Percentiles rank a stretch among this genome's conserved stretches.
phyloP scores from a whole-genome alignment of 2,113 vertebrate species.

The Hippotragus niger region DNA sequence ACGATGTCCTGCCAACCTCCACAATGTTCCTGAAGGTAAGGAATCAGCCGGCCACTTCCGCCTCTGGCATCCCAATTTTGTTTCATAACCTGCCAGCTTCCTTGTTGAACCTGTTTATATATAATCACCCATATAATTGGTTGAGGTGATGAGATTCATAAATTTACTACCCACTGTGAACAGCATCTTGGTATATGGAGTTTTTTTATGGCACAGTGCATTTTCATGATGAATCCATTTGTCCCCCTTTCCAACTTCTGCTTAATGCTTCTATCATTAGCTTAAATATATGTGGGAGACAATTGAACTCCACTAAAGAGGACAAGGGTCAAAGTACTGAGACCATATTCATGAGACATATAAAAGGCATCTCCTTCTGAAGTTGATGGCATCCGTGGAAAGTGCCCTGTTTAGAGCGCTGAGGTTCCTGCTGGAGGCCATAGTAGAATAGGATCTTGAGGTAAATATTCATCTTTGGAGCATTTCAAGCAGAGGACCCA shows the following conservation, averaged over 20 bases:
- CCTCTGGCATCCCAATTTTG: neutral
- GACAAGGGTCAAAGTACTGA: constrained; percentile 52
- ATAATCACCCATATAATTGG: constrained; percentile 51
- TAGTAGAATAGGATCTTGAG: neutral
- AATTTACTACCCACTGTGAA: constrained; percentile 43
- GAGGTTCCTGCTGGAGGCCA: neutral
- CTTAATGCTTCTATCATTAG: constrained; percentile 67
- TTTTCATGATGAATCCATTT: constrained; percentile 64
- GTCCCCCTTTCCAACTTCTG: constrained; percentile 57
- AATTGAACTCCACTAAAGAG: constrained; percentile 50
- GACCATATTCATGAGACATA: constrained; percentile 37
- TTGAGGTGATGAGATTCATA: constrained; percentile 42
- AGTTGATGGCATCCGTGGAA: neutral
- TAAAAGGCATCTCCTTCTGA: constrained; percentile 36
- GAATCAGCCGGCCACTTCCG: neutral
- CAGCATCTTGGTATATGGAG: neutral
- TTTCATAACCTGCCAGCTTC: neutral
- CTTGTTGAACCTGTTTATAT: constrained; percentile 41
- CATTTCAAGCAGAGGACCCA: constrained; percentile 21
- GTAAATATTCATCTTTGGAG: constrained; percentile 26
- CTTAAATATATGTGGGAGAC: constrained; percentile 55
- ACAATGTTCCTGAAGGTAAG: neutral
- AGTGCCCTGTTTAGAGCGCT: neutral
- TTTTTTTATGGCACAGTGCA: constrained; percentile 39
- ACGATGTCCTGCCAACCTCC: neutral